phyloP scores from a whole-genome alignment of 2,797 vertebrate species.

The Alosa sapidissima region DNA sequence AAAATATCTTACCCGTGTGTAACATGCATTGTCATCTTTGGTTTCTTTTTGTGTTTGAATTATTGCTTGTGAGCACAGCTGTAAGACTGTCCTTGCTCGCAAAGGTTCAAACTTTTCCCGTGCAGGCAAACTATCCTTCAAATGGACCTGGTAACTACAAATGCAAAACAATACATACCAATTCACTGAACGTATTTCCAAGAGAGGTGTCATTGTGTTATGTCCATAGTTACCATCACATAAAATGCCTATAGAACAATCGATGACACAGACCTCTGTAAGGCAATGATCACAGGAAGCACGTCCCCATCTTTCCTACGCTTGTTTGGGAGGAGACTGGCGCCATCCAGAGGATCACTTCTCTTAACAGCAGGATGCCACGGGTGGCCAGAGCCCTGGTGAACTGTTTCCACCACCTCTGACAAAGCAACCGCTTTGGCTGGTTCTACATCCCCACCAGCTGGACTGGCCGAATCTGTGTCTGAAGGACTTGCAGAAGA shows the following conservation, averaged over 20 bases:
- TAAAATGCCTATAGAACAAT: background rate
- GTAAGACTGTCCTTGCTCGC: conserved; percentile 61
- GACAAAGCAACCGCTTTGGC: background rate
- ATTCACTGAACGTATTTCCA: background rate
- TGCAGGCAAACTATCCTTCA: background rate
- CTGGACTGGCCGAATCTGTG: background rate
- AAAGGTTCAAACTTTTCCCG: conserved; percentile 32
- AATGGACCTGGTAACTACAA: background rate
- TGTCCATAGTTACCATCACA: background rate
- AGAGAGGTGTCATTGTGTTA: background rate
- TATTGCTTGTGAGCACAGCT: conserved; percentile 63
- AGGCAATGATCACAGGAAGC: background rate
- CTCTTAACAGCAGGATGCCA: background rate
- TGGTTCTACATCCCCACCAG: background rate
- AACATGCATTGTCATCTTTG: background rate
- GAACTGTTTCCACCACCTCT: background rate
- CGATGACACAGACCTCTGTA: background rate
- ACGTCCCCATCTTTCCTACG: background rate
- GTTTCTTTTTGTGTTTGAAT: conserved; percentile 53
- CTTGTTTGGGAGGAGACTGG: background rate
- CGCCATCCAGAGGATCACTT: background rate
- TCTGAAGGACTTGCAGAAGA: background rate
- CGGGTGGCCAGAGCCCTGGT: background rate
- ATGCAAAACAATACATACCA: background rate
- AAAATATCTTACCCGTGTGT: conserved; percentile 47